These are phyloP conservation scores for Salvelinus alpinus DNA, from an alignment of 2,113 vertebrate species.

Conservation along the genomic window DNA sequence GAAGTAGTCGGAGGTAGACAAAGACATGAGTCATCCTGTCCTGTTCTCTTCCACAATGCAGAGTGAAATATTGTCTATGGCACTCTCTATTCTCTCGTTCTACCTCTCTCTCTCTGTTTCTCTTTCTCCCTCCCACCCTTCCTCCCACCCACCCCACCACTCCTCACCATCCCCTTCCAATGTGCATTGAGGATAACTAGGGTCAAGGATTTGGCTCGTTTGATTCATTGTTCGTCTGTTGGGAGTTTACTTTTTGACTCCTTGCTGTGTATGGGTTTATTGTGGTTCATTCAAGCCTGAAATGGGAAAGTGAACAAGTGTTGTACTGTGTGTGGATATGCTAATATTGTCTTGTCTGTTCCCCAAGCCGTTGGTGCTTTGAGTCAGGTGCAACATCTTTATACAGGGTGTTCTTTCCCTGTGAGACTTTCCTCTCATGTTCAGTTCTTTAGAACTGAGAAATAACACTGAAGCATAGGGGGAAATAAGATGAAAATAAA, in stretches of 20 bases:
- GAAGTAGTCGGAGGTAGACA: conserved; percentile 35
- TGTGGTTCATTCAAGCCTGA: neutral
- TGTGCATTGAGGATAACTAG: neutral
- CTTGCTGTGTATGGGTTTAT: neutral
- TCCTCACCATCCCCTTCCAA: too few relatives aligned
- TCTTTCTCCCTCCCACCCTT: neutral
- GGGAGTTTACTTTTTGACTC: neutral
- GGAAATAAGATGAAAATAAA: neutral
- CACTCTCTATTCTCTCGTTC: neutral
- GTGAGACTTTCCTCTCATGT: too few relatives aligned
- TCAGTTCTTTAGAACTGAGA: too few relatives aligned
- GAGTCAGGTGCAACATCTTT: too few relatives aligned
- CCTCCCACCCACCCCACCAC: too few relatives aligned
- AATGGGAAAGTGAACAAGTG: neutral
- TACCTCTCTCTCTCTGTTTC: neutral
- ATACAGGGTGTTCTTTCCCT: too few relatives aligned
- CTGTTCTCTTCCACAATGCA: conserved; percentile 52
- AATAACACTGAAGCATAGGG: neutral
- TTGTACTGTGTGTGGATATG: neutral
- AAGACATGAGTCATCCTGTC: conserved; percentile 50
- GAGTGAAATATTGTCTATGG: conserved; percentile 66
- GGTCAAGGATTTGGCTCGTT: neutral
- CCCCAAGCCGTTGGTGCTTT: neutral
- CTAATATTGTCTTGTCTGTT: neutral
- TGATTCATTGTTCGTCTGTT: neutral